Evolutionary conservation across 2,113 vertebrate genomes (phyloP).

Genomic region (Microcebus tavaratra): DNA sequence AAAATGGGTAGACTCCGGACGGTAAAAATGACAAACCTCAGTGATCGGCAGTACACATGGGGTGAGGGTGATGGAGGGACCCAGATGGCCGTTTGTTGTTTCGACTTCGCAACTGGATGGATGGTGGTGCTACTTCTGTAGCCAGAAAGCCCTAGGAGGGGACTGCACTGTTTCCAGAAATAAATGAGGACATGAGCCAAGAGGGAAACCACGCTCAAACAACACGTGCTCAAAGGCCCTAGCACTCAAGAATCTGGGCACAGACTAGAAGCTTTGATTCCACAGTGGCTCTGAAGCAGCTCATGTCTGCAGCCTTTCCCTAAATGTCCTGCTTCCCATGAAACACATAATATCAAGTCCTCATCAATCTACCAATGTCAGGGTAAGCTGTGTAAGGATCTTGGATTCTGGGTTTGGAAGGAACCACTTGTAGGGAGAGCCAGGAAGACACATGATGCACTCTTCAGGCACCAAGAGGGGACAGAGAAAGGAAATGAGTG

Average conservation of each 20-base stretch:
- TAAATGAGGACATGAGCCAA: background rate
- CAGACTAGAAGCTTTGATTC: background rate
- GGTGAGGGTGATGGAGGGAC: rapidly evolving
- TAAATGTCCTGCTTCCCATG: background rate
- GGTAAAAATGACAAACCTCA: background rate
- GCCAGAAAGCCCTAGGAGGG: background rate
- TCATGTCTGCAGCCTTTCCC: background rate
- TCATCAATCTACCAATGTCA: rapidly evolving
- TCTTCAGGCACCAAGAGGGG: rapidly evolving
- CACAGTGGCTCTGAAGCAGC: background rate
- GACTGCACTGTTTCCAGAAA: background rate
- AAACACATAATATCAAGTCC: background rate
- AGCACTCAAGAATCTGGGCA: too few species aligned
- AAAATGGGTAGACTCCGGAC: rapidly evolving
- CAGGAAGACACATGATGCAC: rapidly evolving
- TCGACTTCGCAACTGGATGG: rapidly evolving
- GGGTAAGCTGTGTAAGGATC: background rate
- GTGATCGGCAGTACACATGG: rapidly evolving
- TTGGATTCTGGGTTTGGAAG: background rate
- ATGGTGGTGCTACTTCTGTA: rapidly evolving
- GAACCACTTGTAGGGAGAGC: background rate
- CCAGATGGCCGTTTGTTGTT: rapidly evolving
- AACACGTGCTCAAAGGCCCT: rapidly evolving
- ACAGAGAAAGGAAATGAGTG: background rate
- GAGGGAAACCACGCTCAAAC: background rate